Evolutionary conservation across 1,140 invertebrate species (phyloP).

Genomic region (Drosophila subobscura): DNA sequence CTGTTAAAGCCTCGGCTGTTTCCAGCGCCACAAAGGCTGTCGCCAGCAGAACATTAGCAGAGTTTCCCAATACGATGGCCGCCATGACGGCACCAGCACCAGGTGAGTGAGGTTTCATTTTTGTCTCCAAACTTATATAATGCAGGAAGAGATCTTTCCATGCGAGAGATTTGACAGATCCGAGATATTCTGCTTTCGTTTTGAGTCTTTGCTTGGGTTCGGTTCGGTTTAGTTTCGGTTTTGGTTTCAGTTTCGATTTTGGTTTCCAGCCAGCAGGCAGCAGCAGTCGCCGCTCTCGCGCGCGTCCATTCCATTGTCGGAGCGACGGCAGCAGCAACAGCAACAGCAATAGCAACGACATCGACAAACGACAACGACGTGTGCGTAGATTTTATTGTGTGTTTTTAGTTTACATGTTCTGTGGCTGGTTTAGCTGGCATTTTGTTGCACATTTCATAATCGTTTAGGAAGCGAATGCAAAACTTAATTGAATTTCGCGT

Average conservation of each 20-base stretch:
- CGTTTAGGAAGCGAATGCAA: conserved; percentile 22
- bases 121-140: conserved; percentile 4
- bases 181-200: too few relatives aligned
- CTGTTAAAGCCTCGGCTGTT: conserved; percentile 3
- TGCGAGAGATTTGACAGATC: background rate
- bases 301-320: background rate
- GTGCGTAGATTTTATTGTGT: conserved; percentile 25
- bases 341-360: background rate
- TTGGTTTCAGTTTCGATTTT: conserved; percentile 6
- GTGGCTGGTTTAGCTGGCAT: background rate
- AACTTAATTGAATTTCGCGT: conserved; percentile 28
- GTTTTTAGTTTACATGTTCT: conserved; percentile 26
- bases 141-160: background rate
- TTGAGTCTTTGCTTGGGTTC: too few relatives aligned
- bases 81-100: background rate
- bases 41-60: too few relatives aligned
- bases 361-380: conserved; percentile 16
- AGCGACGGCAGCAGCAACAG: conserved; percentile 2
- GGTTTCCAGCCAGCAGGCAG: too few relatives aligned
- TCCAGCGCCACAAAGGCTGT: conserved; percentile 3
- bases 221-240: conserved; percentile 5
- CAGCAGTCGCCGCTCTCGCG: too few relatives aligned
- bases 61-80: too few relatives aligned
- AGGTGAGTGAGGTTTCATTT: background rate
- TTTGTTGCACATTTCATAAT: conserved; percentile 51